Conservation (phyloP, 53 echinoderm and acorn worm genomes). For the Crossaster papposus region DNA sequence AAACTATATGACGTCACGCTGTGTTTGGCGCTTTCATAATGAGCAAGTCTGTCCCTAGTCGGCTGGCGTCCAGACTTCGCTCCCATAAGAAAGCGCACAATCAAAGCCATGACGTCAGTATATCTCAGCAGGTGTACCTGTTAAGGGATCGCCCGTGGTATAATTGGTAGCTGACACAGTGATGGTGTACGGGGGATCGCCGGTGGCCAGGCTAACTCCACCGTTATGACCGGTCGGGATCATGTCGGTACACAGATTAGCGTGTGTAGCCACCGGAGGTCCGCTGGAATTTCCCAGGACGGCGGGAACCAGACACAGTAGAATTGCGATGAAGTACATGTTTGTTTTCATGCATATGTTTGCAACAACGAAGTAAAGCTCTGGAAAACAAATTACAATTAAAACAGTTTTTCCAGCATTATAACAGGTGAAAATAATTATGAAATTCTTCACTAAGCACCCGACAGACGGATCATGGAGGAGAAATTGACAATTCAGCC, state of each 20-base stretch:
- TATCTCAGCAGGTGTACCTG: constrained; percentile 10
- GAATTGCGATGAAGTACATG: not conserved
- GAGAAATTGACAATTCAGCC: no score
- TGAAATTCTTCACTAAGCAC: no score
- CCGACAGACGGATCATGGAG: no score
- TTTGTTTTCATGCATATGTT: no score
- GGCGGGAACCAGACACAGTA: not conserved
- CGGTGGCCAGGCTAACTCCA: constrained; percentile 40
- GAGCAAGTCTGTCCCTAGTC: no score
- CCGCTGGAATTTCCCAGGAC: not conserved
- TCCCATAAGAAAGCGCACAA: no score
- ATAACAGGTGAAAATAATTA: no score
- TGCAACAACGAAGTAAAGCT: no score
- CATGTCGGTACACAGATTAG: constrained; percentile 55
- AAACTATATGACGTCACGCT: no score
- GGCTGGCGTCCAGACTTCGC: not conserved
- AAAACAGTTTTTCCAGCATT: no score
- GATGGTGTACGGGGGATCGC: constrained; percentile 50
- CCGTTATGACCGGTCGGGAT: constrained; percentile 48
- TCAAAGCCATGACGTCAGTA: not conserved
- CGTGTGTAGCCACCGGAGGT: constrained; percentile 28
- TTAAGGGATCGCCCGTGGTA: constrained; percentile 32
- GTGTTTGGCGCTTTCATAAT: no score
- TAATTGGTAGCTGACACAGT: constrained; percentile 15
- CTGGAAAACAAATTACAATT: no score